Evolutionary conservation across 2,888 invertebrate genomes (phyloP), one percentile per base, ranked within the genome.

Genomic region (Callimorpha dominula): DNA sequence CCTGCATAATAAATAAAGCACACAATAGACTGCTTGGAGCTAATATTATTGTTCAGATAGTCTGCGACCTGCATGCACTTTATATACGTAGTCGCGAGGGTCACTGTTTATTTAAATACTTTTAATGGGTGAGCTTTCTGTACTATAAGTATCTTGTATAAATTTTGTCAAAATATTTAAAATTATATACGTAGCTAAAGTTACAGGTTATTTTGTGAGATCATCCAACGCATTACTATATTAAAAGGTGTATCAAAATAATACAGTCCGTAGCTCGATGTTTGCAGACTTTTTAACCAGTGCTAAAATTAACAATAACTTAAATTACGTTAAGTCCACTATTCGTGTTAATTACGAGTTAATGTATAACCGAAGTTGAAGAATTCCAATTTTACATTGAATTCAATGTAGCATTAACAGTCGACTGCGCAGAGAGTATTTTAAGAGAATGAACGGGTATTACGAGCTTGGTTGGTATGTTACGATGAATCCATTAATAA

Each of bases 401-500:
- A 40, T 67, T 60, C 31, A 60, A 14, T 60, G 60, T 31, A 14
- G 31, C 60, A 20, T 20, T 57, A 57, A 57, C 20, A 60, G 31
- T 60, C 60, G 60, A 60, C 14, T 31, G 60, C 5, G 31, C 60
- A 12, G 57, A 12, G 57, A 69, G n/a, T 63, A 62, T 62, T 49
- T 69, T 20, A 42, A 50, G 62, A 20, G 46, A 46, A 69, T 49
- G 31, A 60, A 69, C 68, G n/a, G 11, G 60, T 60, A 60, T 49
- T 60, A 42, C 62, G 31, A n/a, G 49, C 31, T 15, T 60, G 42
- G 31, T 15, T 60, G 42, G 31, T 62, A 62, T 62, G 68, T 69
- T 17, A 17, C 49, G n/a, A 8, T 64, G 64, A 60, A 31, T 60
- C 8, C 60, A 60, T 60, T 14, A 60, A 60, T 68, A 62, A 68